phyloP scores from a whole-genome alignment of 2,888 invertebrate species.

The Acleris literana region DNA sequence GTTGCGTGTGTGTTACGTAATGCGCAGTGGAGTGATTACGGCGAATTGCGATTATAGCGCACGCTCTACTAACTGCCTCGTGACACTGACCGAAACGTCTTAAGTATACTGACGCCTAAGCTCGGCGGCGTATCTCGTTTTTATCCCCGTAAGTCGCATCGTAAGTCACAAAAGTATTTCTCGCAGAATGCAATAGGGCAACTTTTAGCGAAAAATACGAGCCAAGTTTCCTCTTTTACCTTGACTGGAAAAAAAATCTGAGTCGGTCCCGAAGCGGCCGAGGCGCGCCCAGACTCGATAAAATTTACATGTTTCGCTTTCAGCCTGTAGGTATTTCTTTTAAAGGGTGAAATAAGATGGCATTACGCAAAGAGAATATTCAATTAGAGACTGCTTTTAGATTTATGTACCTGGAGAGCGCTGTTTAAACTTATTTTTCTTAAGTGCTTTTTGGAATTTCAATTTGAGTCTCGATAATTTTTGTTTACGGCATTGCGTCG shows the following conservation, averaged over 20 bases:
- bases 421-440: constrained; percentile 59
- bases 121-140: constrained; percentile 67
- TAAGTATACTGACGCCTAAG: constrained; percentile 54
- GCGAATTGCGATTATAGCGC: constrained; percentile 34
- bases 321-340: constrained; percentile 74
- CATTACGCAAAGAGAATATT: constrained; percentile 81
- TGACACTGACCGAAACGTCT: constrained; percentile 53
- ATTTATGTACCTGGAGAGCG: constrained; percentile 64
- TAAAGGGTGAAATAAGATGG: constrained; percentile 80
- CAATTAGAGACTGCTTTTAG: constrained; percentile 76
- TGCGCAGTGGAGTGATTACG: constrained; percentile 28
- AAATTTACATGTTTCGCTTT: constrained; percentile 82
- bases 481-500: constrained; percentile 43
- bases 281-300: constrained; percentile 72
- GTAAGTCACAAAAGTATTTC: constrained; percentile 78
- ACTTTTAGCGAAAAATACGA: constrained; percentile 78
- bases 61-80: constrained; percentile 45
- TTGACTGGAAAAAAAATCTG: constrained; percentile 71
- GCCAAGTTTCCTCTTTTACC: constrained; percentile 76
- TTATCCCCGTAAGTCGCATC: constrained; percentile 66
- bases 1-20: constrained; percentile 30
- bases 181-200: constrained; percentile 69
- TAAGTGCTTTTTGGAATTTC: constrained; percentile 45
- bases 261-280: constrained; percentile 59
- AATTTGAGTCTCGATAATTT: constrained; percentile 46